Conservation (phyloP, 2,113 vertebrate species). For the Marmota monax region DNA sequence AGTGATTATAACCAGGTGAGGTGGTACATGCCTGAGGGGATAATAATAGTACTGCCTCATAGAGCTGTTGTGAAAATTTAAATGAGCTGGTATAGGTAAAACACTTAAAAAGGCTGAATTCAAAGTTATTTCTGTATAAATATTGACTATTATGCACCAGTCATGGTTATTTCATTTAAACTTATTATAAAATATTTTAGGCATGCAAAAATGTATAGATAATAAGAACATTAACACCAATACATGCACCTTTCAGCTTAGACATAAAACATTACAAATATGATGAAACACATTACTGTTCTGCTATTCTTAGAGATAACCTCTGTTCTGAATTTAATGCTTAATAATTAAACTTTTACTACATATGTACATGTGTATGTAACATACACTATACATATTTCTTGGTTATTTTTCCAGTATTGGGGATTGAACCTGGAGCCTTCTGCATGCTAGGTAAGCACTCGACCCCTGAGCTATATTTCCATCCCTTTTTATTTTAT, state of each 20-base stretch:
- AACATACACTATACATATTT: neutral
- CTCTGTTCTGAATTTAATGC: slow-evolving; percentile 1
- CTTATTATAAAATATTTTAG: slow-evolving; percentile 47
- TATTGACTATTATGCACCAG: neutral
- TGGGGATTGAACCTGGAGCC: neutral
- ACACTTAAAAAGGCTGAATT: neutral
- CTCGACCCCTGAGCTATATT: neutral
- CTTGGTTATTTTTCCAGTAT: neutral
- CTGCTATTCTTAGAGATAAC: neutral
- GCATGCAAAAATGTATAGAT: neutral
- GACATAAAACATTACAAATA: slow-evolving; percentile 11
- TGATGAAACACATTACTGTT: neutral
- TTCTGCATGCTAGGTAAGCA: neutral
- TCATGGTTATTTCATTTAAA: slow-evolving; percentile 18
- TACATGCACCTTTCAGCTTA: neutral
- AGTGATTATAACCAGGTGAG: neutral
- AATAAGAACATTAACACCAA: slow-evolving; percentile 8
- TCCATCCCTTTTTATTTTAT: neutral
- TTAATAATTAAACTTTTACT: slow-evolving; percentile 31
- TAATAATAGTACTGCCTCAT: neutral
- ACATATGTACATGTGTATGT: neutral
- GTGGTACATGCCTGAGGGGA: neutral
- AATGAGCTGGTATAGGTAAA: neutral
- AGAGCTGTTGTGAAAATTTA: neutral
- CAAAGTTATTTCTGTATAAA: neutral